Conservation (phyloP, 2,888 invertebrate genomes). For the Luperina testacea region DNA sequence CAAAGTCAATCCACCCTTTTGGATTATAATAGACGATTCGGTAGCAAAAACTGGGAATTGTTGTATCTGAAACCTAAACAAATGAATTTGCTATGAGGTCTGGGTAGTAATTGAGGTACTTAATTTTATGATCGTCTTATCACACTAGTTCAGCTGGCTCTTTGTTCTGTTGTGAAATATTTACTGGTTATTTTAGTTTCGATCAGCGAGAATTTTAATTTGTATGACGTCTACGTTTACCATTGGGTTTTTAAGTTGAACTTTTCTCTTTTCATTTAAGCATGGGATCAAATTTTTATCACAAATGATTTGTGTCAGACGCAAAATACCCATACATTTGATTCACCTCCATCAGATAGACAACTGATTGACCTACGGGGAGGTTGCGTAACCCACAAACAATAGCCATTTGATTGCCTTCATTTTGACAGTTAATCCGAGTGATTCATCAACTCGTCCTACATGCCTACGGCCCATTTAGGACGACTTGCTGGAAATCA, state of each 20-base stretch:
- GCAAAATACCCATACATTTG: not conserved
- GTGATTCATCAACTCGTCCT: too few species aligned
- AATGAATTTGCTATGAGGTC: constrained; percentile 45
- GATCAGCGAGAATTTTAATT: constrained; percentile 4
- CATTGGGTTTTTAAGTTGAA: too few species aligned
- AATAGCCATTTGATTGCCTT: not conserved
- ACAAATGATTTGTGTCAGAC: too few species aligned
- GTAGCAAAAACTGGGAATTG: constrained; percentile 58
- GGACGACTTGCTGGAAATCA: too few species aligned
- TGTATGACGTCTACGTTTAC: not conserved
- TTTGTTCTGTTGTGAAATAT: constrained; percentile 20
- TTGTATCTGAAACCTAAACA: constrained; percentile 60
- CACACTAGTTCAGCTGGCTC: constrained; percentile 57
- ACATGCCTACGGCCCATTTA: too few species aligned
- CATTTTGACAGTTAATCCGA: not conserved
- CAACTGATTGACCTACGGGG: not conserved
- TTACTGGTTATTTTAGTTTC: constrained; percentile 9
- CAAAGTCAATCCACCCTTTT: constrained; percentile 59
- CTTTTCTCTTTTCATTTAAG: not conserved
- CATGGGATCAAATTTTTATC: not conserved
- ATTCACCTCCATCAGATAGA: not conserved
- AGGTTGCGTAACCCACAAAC: too few species aligned
- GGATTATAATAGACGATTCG: constrained; percentile 54
- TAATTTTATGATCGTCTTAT: constrained; percentile 61
- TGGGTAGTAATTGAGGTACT: constrained; percentile 29